Base-by-base conservation (phyloP, 1,140 invertebrate genomes). In the Streblospio benedicti region DNA sequence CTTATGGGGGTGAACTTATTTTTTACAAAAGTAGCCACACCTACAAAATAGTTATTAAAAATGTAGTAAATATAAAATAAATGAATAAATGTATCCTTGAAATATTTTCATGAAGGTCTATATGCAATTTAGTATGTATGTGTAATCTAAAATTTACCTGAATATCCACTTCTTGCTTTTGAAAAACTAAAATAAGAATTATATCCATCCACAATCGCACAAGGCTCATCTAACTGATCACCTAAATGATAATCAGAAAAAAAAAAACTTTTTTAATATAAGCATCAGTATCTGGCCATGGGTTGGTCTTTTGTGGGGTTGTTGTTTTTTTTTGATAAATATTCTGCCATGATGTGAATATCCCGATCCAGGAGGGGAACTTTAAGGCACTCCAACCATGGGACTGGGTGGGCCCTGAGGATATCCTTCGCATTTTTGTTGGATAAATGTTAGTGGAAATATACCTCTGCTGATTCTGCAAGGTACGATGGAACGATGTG, bases 181-280 rank as follows among this genome's bases (percentile, higher is more conserved):
- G 79, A 80, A 56, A 79, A 83, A 51, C 75, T 77, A 69, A 80
- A 83, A 64, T 81, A 83, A 2, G 81, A 77, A 54, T 71, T 78
- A 62, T 78, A 82, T 12, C 76, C 80, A 12, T 79, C 73, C 33
- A 81, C 71, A 38, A 78, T 69, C 16, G 79, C 81, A 44, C 69
- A 71, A 4, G 65, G 62, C 65, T 80, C 79, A 68, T 78, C 76
- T 31, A 82, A 59, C 66, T 72, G 69, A 52, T 79, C 76, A 43
- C 79, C 81, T 82, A 65, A 20, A 68, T 68, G 38, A 54, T 57
- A 52, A 65, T 32, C 9, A 38, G 35, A n/a, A 38, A 38, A 9
- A 38, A 38, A 38, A 38, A 38, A 38, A 38, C n/a, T n/a, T n/a
- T 9, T 9, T 38, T 38, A 38, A 38, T 38, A 9, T 9, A 38